Evolutionary conservation across 2,797 vertebrate genomes (phyloP), one percentile per base, ranked within the genome.

Genomic region (Rhinophrynus dorsalis): DNA sequence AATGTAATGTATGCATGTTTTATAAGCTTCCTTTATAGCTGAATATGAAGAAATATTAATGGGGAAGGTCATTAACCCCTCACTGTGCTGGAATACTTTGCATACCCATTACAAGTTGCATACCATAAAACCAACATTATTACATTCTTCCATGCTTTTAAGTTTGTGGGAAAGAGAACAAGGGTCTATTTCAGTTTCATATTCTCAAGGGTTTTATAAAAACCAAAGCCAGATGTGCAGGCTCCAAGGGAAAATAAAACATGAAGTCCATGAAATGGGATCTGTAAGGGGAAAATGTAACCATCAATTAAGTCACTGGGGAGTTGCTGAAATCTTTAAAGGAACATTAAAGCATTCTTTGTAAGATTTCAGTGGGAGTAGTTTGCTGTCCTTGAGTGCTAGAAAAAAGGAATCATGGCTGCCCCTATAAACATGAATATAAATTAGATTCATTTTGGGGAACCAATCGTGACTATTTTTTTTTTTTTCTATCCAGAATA

Each of bases 181-280:
- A 62, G 68, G 68, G 68, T 70, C 68, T 70, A 70, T 70, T 70
- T 70, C 38, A 54, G 68, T 63, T 63, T 48, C 59, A 63, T 29
- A 70, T 70, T 70, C 68, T 70, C 68, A 70, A 63, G 68, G 68
- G 68, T 38, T 70, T 70, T 63, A 63, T 52, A 69, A 0, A 38
- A 78, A 73, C 7, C 0, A 18, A 29, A 76, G 64, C 44, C 76
- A 78, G 74, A 78, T 55, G 47, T 42, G 67, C 2, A 15, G 32
- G 13, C 74, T 82, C 70, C 75, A 83, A 76, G 71, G 83, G 83
- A 83, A 70, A 70, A 47, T 56, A 56, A 63, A 70, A 70, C 18
- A 51, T 51, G n/a, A 50, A 56, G 77, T 44, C 27, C 74, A 29
- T 75, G 64, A 78, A 78, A 75, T 2, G 3, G 44, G 77, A 77